Evolutionary conservation across 2,113 vertebrate genomes (phyloP).

Genomic region (Podiceps cristatus): DNA sequence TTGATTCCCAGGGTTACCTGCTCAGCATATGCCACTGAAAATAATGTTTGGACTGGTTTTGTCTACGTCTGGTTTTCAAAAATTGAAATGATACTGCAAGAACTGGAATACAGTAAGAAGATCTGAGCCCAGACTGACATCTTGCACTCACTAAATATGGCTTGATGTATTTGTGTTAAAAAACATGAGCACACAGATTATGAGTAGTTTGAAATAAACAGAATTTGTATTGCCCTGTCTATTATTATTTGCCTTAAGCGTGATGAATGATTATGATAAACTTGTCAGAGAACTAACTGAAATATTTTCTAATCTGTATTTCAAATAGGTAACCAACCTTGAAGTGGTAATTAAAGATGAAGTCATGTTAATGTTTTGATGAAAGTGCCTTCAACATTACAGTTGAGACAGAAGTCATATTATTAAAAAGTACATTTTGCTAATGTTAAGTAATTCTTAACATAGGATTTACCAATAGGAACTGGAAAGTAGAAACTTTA

Average conservation of each 20-base stretch:
- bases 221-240: background rate
- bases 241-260: constrained; percentile 2
- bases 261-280: background rate
- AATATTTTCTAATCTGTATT: constrained; percentile 26
- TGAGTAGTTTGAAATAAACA: background rate
- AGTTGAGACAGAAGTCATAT: constrained; percentile 10
- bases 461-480: background rate
- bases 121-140: background rate
- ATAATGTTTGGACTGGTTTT: background rate
- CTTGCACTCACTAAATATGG: background rate
- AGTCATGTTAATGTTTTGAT: constrained; percentile 12
- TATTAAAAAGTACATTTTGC: background rate
- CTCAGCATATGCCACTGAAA: background rate
- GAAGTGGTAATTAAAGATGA: constrained; percentile 48
- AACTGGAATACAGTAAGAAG: background rate
- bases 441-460: background rate
- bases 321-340: constrained; percentile 11
- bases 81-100: background rate
- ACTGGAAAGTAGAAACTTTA: background rate
- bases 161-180: background rate
- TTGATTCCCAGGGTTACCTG: background rate
- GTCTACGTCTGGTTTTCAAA: background rate
- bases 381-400: background rate
- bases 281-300: constrained; percentile 6
- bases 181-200: background rate